A percentile compares a stretch with the other conserved stretches of the same genome.
Conservation (phyloP, 30 jellyfish, hydroid and myxozoan genomes). For the Rhopilema esculentum region DNA sequence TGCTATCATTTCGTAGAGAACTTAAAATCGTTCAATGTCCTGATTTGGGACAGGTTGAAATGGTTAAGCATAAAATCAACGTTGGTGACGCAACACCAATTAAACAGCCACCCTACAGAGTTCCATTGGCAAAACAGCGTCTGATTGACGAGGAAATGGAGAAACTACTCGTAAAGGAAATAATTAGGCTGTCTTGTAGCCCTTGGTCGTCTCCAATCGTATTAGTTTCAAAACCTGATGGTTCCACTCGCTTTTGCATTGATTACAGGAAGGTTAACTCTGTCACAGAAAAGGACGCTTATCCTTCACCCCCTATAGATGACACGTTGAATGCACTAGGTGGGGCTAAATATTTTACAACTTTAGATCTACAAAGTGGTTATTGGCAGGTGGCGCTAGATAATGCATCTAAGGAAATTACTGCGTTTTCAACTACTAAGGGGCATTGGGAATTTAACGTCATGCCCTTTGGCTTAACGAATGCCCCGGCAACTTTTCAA, state of each 20-base stretch:
- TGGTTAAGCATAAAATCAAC: too few relatives aligned
- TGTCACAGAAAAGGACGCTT: constrained; percentile 59
- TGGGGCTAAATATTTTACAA: constrained; percentile 43
- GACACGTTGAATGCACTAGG: constrained; percentile 59
- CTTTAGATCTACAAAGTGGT: constrained; percentile 70
- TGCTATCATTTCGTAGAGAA: neutral
- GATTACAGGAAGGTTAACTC: constrained; percentile 69
- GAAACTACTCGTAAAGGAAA: too few relatives aligned
- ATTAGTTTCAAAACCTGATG: constrained; percentile 59
- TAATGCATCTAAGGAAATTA: too few relatives aligned
- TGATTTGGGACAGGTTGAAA: too few relatives aligned
- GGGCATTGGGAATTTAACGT: constrained; percentile 62
- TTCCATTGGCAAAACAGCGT: too few relatives aligned
- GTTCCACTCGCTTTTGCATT: constrained; percentile 63
- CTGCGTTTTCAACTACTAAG: constrained; percentile 69
- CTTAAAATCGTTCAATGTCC: constrained; percentile 15
- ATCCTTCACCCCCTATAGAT: constrained; percentile 67
- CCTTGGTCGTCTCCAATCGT: constrained; percentile 80
- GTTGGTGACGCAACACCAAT: too few relatives aligned
- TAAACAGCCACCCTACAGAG: too few relatives aligned
- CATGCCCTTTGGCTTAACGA: constrained; percentile 72
- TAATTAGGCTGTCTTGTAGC: constrained; percentile 70
- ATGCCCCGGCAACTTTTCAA: constrained; percentile 79
- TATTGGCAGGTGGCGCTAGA: too few relatives aligned
- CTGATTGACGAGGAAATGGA: too few relatives aligned